Conservation (phyloP, 1,140 invertebrate genomes). For the Rhyzopertha dominica region DNA sequence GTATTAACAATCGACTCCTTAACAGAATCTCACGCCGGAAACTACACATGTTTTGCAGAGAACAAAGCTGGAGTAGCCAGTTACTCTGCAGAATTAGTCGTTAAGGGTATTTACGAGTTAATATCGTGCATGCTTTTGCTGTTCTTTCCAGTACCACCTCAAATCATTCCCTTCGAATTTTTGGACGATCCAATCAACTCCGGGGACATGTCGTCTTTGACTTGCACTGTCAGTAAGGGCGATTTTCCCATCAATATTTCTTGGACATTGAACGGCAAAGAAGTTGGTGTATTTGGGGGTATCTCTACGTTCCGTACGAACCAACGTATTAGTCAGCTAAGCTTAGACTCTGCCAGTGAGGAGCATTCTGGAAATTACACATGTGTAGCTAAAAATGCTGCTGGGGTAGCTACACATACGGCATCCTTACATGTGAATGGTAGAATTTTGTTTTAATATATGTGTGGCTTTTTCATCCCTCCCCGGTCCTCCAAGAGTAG, state of each 20-base stretch:
- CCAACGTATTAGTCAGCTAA: constrained; percentile 55
- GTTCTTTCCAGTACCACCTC: constrained; percentile 48
- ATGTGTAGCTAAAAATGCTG: constrained; percentile 57
- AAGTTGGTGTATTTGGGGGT: constrained; percentile 45
- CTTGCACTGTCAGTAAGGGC: constrained; percentile 67
- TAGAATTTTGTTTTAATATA: constrained; percentile 35
- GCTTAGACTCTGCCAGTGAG: constrained; percentile 57
- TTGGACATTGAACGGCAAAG: constrained; percentile 60
- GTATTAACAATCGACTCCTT: constrained; percentile 72
- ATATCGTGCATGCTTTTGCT: background rate
- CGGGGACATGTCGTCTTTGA: constrained; percentile 65
- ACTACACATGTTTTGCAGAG: constrained; percentile 71
- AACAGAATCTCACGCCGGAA: constrained; percentile 63
- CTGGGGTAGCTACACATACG: constrained; percentile 54
- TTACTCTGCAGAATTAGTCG: constrained; percentile 60
- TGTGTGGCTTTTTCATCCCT: background rate
- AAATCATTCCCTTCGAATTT: constrained; percentile 62
- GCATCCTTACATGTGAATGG: constrained; percentile 60
- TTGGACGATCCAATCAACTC: constrained; percentile 62
- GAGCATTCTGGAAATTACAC: constrained; percentile 59
- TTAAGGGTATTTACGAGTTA: constrained; percentile 56
- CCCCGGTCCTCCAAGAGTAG: background rate
- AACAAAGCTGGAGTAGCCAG: constrained; percentile 61
- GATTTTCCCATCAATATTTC: constrained; percentile 61
- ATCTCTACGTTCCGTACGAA: constrained; percentile 52